phyloP scores from a whole-genome alignment of 2,888 invertebrate species.

The Eupeodes luniger region DNA sequence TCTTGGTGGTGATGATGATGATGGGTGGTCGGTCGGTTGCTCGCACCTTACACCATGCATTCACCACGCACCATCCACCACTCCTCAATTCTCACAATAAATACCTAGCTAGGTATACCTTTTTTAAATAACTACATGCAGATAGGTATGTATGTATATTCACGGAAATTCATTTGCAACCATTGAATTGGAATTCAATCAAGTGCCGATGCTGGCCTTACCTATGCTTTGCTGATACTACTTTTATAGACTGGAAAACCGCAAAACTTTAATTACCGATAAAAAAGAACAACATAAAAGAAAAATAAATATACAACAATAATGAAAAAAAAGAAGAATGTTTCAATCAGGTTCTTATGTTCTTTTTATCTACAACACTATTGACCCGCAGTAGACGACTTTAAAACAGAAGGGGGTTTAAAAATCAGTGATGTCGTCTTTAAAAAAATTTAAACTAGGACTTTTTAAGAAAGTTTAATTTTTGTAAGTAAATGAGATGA shows the following conservation, averaged over 20 bases:
- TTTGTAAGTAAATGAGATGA: too few relatives aligned
- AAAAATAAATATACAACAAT: neutral
- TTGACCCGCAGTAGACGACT: slow-evolving; percentile 46
- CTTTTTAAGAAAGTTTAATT: too few relatives aligned
- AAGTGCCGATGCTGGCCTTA: neutral
- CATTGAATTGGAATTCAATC: slow-evolving; percentile 54
- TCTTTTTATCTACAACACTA: neutral
- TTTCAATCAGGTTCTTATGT: slow-evolving; percentile 54
- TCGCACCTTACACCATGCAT: neutral
- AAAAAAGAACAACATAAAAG: slow-evolving; percentile 33
- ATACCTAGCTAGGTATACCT: neutral
- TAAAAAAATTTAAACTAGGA: neutral
- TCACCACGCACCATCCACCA: neutral
- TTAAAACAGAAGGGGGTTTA: neutral
- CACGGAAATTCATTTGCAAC: slow-evolving; percentile 49
- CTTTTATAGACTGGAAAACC: slow-evolving; percentile 40
- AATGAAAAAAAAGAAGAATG: slow-evolving; percentile 9
- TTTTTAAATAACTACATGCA: neutral
- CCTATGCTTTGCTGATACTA: neutral
- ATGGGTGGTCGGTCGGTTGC: neutral
- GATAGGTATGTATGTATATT: slow-evolving; percentile 2
- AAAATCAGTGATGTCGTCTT: slow-evolving; percentile 5
- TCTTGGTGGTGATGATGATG: neutral
- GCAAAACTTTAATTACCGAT: slow-evolving; percentile 44
- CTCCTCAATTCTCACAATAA: neutral